Base-by-base conservation (phyloP, 2,888 invertebrate genomes). In the Agonopterix subpropinquella region DNA sequence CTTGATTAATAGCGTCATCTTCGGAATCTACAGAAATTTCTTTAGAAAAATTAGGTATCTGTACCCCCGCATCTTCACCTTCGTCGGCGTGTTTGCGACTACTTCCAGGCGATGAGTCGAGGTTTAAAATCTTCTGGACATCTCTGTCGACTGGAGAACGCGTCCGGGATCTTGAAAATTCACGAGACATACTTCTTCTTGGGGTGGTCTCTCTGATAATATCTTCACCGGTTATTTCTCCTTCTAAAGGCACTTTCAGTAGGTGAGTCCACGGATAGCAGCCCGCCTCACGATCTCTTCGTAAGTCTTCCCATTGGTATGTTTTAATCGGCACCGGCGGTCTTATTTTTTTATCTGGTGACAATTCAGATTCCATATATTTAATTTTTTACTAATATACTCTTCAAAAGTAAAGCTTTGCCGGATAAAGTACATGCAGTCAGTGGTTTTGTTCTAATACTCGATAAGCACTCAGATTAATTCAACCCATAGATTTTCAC, bases 231-330 rank as follows among this genome's bases (percentile, higher is more conserved):
- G 89, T 88, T 53, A 89, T 79, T 67, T 84, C 82, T 48, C 84
- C 86, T 62, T 80, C 78, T 15, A 92, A 74, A 0, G 92, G 91
- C 18, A 87, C 90, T 73, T 94, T 94, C 64, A 92, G 89, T 28
- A 95, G 80, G 77, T 94, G 92, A 10, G 95, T 95, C 94, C 95
- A 95, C 59, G 95, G 95, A 70, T 95, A 95, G 44, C 92, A 92
- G 55, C 95, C 95, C 70, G 91, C 89, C 64, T 91, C 89, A 78
- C 92, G 92, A 61, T 92, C 90, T 72, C 93, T 89, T 64, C 91
- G 85, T 42, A 95, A 82, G 78, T 95, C 95, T 82, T 95, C 95
- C 95, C 95, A 95, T 86, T 92, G 90, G 79, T 95, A 95, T 47
- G 94, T 94, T 78, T 93, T 92, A 64, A 93, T 89, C 54, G 94